Evolutionary conservation across 2,888 invertebrate genomes (phyloP).

Genomic region (Acanthosepion pharaonis): DNA sequence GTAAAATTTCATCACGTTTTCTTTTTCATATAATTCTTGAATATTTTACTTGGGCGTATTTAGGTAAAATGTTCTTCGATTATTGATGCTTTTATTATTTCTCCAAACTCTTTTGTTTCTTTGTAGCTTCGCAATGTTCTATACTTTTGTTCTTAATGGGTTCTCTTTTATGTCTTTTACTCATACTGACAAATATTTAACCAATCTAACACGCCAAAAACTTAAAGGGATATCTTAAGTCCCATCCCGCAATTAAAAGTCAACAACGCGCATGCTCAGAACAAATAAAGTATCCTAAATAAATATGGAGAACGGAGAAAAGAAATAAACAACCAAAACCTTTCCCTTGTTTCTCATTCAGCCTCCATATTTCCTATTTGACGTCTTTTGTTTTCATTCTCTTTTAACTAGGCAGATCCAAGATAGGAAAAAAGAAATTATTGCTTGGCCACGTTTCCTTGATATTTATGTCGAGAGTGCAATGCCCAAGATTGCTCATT

Average conservation of each 20-base stretch:
- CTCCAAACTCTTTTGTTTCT: not conserved
- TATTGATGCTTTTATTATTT: no score
- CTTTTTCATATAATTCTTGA: no score
- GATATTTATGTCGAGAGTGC: conserved; percentile 9
- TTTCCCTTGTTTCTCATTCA: not conserved
- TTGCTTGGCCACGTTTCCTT: not conserved
- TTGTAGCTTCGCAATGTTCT: not conserved
- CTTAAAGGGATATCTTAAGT: not conserved
- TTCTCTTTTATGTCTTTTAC: not conserved
- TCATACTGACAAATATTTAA: not conserved
- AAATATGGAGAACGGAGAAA: not conserved
- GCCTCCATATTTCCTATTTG: not conserved
- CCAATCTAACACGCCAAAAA: not conserved
- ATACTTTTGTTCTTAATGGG: not conserved
- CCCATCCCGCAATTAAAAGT: not conserved
- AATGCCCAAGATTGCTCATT: not conserved
- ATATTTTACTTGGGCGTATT: no score
- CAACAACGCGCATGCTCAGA: not conserved
- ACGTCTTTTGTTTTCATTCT: not conserved
- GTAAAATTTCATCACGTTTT: no score
- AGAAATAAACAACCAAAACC: not conserved
- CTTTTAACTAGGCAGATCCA: not conserved
- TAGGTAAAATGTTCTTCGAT: no score
- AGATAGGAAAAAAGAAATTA: not conserved
- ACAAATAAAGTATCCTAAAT: not conserved